phyloP scores from a whole-genome alignment of 2,797 vertebrate species.

The Silurus lanzhouensis region DNA sequence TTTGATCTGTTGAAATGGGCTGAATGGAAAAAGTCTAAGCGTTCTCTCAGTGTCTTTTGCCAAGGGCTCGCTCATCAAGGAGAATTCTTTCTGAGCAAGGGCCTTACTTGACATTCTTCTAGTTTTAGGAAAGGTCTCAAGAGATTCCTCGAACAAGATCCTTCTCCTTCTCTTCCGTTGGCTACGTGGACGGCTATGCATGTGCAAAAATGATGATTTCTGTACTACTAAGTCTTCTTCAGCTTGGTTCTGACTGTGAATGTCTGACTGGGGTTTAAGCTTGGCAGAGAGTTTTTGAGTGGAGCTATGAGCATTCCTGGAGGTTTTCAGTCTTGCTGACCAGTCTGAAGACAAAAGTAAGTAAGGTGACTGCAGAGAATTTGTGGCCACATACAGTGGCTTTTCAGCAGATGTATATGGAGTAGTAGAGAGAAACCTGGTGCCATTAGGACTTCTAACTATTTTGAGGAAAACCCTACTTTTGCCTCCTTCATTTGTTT shows the following conservation, averaged over 20 bases:
- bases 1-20: conserved; percentile 86
- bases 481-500: conserved; percentile 63
- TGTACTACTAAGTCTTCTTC: conserved; percentile 48
- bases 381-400: conserved; percentile 73
- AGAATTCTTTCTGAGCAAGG: conserved; percentile 77
- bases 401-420: conserved; percentile 63
- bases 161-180: conserved; percentile 84
- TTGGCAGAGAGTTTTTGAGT: conserved; percentile 57
- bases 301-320: conserved; percentile 60
- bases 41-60: conserved; percentile 85
- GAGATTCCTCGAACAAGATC: conserved; percentile 77
- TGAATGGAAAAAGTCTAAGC: conserved; percentile 88
- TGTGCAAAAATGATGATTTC: conserved; percentile 62
- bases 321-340: conserved; percentile 65
- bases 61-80: conserved; percentile 73
- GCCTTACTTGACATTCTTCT: conserved; percentile 78
- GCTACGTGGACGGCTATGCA: conserved; percentile 71
- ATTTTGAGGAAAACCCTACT: conserved; percentile 79
- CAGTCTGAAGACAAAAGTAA: conserved; percentile 74
- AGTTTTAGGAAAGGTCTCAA: conserved; percentile 76
- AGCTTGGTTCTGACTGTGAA: conserved; percentile 45
- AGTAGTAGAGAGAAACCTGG: conserved; percentile 64
- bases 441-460: conserved; percentile 67
- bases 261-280: conserved; percentile 56
- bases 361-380: conserved; percentile 74